Base-by-base conservation (phyloP, 2,888 invertebrate genomes). In the Nemurella pictetii region DNA sequence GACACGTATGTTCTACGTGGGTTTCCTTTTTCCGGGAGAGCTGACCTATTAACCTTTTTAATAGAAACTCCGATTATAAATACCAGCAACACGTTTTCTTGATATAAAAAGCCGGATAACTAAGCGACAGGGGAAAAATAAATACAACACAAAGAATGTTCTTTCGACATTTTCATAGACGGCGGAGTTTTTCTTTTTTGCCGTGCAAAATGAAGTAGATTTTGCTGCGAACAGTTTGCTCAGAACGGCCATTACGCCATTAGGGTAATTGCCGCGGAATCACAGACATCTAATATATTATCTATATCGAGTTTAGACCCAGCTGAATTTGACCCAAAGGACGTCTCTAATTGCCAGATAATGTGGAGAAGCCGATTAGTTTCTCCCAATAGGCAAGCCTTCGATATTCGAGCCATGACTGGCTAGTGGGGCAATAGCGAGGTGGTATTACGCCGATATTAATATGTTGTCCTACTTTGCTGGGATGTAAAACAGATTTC, bases 321-420 rank as follows among this genome's bases (percentile, higher is more conserved):
- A 26, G 75, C 75, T 26, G 75, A 75, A 75, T 75, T 26, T 75
- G 75, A 27, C 75, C 75, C 75, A 26, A 27, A 27, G 75, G 75
- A 75, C 55, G 26, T 28, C 3, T 4, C 75, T 75, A 75, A 75
- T 75, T 75, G 28, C 75, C 15, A 28, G 27, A 26, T 75, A 75
- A 75, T 75, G 75, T 55, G 55, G 55, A 55, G 55, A 12, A 55
- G 55, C 55, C 55, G 55, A 55, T 55, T 55, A 55, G 55, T 2
- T 7, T 12, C 55, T 55, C 55, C 75, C 26, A 20, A 25, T 28
- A 25, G 5, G 2, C 75, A 4, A 26, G 0, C 9, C 26, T 75
- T 75, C 75, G 75, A 26, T 75, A 75, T 28, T 25, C 75, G 36
- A 15, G 15, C 7, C 26, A 2, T 75, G 55, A 12, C 1, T 55